These are phyloP conservation scores for Picathartes gymnocephalus DNA, from an alignment of 2,113 vertebrate genomes.

Conservation along the genomic window DNA sequence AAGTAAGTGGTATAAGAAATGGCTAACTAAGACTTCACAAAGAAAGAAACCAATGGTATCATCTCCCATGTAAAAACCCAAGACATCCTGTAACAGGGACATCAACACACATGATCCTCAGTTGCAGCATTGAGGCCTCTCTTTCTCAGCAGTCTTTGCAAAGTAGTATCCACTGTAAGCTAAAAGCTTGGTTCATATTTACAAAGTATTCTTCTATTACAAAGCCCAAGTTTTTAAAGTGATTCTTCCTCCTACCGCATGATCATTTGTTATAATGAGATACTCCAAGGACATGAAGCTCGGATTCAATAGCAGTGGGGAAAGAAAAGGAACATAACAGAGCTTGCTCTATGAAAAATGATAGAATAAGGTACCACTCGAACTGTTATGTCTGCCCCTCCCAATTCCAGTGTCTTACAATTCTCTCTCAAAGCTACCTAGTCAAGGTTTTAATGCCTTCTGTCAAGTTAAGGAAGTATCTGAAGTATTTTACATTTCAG, in stretches of 20 bases:
- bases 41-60: neutral
- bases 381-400: rapidly evolving
- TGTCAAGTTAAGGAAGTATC: neutral
- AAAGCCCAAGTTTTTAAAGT: neutral
- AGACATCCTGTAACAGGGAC: rapidly evolving
- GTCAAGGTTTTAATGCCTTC: neutral
- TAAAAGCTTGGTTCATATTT: neutral
- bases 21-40: neutral
- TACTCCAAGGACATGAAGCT: neutral
- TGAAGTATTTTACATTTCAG: neutral
- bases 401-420: neutral
- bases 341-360: neutral
- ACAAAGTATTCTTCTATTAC: neutral
- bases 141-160: neutral
- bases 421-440: neutral
- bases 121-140: neutral
- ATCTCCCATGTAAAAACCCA: neutral
- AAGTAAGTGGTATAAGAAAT: neutral
- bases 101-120: rapidly evolving
- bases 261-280: neutral
- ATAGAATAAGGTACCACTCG: neutral
- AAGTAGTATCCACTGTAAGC: neutral
- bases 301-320: neutral
- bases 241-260: neutral
- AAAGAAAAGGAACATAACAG: neutral